Conservation (phyloP, 2,113 vertebrate genomes). For the Ptilorrhoa leucosticta region DNA sequence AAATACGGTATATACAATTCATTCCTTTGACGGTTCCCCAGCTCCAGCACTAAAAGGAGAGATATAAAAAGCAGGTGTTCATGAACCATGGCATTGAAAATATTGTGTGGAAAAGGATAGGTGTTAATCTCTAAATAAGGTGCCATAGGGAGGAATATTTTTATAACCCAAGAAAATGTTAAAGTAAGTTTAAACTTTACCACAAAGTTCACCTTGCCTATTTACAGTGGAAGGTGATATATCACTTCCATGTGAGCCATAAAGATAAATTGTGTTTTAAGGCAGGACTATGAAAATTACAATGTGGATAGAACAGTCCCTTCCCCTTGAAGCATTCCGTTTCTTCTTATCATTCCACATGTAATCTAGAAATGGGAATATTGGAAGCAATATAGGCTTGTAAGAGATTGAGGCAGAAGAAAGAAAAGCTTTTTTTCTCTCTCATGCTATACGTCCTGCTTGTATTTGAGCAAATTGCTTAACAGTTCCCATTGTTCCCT, state of each 20-base stretch:
- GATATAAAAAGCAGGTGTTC: neutral
- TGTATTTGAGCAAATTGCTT: neutral
- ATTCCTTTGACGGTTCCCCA: neutral
- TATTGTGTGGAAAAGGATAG: neutral
- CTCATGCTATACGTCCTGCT: neutral
- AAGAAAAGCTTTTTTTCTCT: neutral
- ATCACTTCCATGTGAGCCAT: neutral
- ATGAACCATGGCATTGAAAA: neutral
- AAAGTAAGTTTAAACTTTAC: slow-evolving; percentile 50
- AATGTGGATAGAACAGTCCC: neutral
- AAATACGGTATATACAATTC: neutral
- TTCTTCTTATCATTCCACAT: neutral
- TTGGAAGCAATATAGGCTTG: neutral
- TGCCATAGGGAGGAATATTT: slow-evolving; percentile 16
- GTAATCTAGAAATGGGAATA: neutral
- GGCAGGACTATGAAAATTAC: neutral
- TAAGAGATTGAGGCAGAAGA: neutral
- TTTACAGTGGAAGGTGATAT: neutral
- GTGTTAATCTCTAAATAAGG: slow-evolving; percentile 47
- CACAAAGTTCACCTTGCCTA: neutral
- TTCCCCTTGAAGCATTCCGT: neutral
- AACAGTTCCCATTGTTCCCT: neutral
- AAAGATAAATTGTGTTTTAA: slow-evolving; percentile 51
- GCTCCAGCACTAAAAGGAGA: neutral
- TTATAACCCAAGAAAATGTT: slow-evolving; percentile 46